Base-by-base conservation (phyloP, 2,797 vertebrate genomes). In the Channa striata region DNA sequence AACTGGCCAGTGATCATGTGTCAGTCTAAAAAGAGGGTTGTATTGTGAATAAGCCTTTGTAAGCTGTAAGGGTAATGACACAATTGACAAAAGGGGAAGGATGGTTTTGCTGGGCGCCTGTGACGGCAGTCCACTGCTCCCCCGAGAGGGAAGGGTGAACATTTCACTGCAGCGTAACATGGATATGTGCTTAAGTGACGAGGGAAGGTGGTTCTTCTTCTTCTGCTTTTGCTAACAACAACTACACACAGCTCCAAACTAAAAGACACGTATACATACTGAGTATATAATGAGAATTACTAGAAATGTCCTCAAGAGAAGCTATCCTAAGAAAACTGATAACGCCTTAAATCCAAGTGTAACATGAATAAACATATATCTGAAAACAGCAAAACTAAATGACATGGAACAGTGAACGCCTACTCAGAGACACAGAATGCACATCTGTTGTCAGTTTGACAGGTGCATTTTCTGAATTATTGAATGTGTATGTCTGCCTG, bases 391-490 rank as follows among this genome's bases (percentile, higher is more conserved):
- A 57, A 40, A 66, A 20, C 17, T 7, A 14, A 34, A 66, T 19
- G 5, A 59, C 11, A 30, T 6, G 6, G 7, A 46, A 0, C 16
- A 71, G 46, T 25, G 11, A 57, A 19, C 19, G 37, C 49, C 34
- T 51, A 54, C 20, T 72, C 34, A 69, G 17, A 49, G 20, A 44
- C 40, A 48, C 60, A 56, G 13, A 25, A 11, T 37, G 25, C n/a
- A n/a, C n/a, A n/a, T n/a, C n/a, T n/a, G n/a, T n/a, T 52, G 19
- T 17, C 7, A 30, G 21, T 37, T 49, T 51, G 21, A 56, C 25
- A 64, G 70, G 40, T 62, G 56, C 60, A 51, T 39, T 12, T 39
- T 48, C 6, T 74, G 25, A 70, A 66, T 66, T 58, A 48, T 34
- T 61, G 36, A 36, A 36, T 54, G 54, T 34, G 34, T 36, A 25